These are phyloP conservation scores for Glomeris maerens DNA, from an alignment of 1,140 invertebrate species.

Conservation along the genomic window DNA sequence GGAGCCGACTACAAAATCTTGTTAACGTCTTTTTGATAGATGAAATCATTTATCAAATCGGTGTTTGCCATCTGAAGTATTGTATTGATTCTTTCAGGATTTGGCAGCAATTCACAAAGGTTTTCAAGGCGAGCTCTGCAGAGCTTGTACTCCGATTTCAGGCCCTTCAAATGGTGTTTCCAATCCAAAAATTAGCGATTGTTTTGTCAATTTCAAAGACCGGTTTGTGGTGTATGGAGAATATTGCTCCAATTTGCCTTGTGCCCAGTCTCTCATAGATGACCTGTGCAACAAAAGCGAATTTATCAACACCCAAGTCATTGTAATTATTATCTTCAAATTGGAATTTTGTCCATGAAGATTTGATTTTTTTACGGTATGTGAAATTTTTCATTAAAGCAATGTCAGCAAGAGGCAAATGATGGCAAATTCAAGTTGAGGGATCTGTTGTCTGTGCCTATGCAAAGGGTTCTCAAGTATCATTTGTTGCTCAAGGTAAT, in stretches of 20 bases:
- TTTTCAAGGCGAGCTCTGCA: slow-evolving; percentile 61
- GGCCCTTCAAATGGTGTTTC: slow-evolving; percentile 29
- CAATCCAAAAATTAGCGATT: slow-evolving; percentile 35
- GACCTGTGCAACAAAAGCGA: slow-evolving; percentile 52
- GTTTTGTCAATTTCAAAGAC: slow-evolving; percentile 79
- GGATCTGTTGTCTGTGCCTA: slow-evolving; percentile 89
- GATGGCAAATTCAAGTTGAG: slow-evolving; percentile 86
- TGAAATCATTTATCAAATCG: neutral
- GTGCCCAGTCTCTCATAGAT: slow-evolving; percentile 59
- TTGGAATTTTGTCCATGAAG: neutral
- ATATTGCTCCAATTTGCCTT: slow-evolving; percentile 83
- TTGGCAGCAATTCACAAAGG: slow-evolving; percentile 70
- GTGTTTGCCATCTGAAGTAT: neutral
- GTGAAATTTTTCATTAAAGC: slow-evolving; percentile 39
- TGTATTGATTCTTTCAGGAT: slow-evolving; percentile 41
- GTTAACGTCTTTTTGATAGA: neutral
- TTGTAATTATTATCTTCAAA: neutral
- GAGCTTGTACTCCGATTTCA: slow-evolving; percentile 42
- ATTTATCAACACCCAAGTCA: slow-evolving; percentile 39
- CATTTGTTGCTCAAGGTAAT: slow-evolving; percentile 55
- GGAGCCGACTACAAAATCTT: neutral
- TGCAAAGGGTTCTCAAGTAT: slow-evolving; percentile 96
- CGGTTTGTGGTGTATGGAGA: slow-evolving; percentile 85
- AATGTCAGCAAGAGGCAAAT: slow-evolving; percentile 82
- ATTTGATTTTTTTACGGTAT: neutral